phyloP scores from a whole-genome alignment of 2,113 vertebrate species.

The Catharus fuscescens region DNA sequence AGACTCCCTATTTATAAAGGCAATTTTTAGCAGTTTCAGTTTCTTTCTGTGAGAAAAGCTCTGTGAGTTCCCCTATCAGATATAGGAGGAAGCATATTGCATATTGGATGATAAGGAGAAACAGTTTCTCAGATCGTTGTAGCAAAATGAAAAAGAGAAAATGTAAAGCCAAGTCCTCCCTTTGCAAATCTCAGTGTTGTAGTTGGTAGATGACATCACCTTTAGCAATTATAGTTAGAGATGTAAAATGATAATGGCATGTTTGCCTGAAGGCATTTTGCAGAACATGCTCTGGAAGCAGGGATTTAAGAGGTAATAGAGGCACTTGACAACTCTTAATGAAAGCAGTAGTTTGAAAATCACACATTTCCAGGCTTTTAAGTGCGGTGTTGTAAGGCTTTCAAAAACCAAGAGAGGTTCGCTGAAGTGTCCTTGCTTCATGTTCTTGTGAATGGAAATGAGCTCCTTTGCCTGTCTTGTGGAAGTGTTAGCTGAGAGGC shows the following conservation, averaged over 20 bases:
- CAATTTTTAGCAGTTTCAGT: not conserved
- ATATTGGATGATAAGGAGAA: not conserved
- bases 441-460: not conserved
- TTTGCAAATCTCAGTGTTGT: not conserved
- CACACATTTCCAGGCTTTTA: not conserved
- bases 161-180: not conserved
- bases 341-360: slow-evolving; percentile 10
- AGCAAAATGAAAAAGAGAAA: not conserved
- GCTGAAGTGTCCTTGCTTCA: not conserved
- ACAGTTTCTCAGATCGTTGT: not conserved
- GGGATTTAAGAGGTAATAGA: slow-evolving; percentile 1
- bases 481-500: not conserved
- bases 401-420: not conserved
- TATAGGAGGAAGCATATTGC: not conserved
- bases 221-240: not conserved
- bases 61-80: not conserved
- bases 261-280: not conserved
- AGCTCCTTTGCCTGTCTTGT: not conserved
- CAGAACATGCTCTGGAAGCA: not conserved
- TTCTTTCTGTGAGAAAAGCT: not conserved
- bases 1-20: not conserved
- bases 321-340: not conserved
- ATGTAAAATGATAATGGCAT: not conserved
- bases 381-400: not conserved
- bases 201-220: not conserved